A percentile compares a stretch with the other conserved stretches of the same genome.
Evolutionary conservation across 2,888 invertebrate species (phyloP).

Genomic region (Eupithecia exiguata): DNA sequence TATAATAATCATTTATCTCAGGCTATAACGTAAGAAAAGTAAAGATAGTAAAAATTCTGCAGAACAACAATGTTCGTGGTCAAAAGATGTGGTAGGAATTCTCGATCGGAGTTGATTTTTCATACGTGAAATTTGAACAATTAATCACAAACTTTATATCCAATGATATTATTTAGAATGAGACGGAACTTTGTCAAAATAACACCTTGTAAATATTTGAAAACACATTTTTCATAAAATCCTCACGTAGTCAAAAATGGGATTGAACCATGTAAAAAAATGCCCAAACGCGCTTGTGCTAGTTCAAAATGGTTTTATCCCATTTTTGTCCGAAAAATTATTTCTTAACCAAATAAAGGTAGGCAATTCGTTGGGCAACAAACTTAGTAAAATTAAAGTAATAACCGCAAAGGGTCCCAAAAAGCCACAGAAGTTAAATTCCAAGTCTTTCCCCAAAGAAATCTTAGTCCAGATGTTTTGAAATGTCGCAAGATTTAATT

Average conservation of each 20-base stretch:
- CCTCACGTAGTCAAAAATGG: neutral
- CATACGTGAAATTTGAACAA: no score
- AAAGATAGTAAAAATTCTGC: no score
- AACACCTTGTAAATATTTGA: no score
- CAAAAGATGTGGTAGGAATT: no score
- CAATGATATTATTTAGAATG: no score
- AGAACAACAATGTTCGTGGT: no score
- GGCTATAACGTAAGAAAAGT: no score
- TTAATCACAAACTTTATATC: no score
- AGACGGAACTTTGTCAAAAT: no score
- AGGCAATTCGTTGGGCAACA: conserved; percentile 26
- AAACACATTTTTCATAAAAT: no score
- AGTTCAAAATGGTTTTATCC: neutral
- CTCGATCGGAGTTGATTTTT: no score
- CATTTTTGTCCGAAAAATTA: neutral
- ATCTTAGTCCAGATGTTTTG: conserved; percentile 64
- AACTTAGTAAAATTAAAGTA: conserved; percentile 31
- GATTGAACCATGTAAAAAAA: neutral
- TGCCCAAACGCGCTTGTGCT: neutral
- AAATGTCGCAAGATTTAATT: conserved; percentile 71
- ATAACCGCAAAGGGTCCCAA: conserved; percentile 45
- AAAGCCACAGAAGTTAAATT: conserved; percentile 54
- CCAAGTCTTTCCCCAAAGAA: conserved; percentile 43
- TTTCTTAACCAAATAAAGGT: conserved; percentile 13
- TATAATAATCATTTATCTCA: no score